A percentile compares a stretch with the other conserved stretches of the same genome.
These are phyloP conservation scores for Cephus pygmeus DNA, from an alignment of 2,888 invertebrate genomes.

Conservation along the genomic window DNA sequence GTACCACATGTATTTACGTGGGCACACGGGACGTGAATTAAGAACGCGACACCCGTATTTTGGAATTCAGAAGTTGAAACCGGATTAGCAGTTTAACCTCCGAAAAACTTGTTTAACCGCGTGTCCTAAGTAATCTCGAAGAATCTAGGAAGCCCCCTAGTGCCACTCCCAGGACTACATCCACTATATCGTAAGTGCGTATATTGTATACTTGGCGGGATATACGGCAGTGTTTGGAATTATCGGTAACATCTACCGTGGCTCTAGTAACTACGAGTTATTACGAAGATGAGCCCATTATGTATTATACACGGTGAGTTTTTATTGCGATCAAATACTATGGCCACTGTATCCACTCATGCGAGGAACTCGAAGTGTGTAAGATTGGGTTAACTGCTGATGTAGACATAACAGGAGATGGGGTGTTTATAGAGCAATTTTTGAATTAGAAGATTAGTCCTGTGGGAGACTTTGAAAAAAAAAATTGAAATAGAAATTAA, in stretches of 20 bases:
- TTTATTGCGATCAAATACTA: conserved; percentile 34
- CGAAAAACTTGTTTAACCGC: background rate
- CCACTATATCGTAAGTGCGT: background rate
- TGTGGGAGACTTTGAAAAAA: background rate
- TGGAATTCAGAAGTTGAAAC: background rate
- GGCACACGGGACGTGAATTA: background rate
- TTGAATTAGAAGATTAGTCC: conserved; percentile 13
- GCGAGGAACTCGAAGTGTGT: conserved; percentile 23
- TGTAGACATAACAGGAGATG: conserved; percentile 41
- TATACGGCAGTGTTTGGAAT: conserved; percentile 44
- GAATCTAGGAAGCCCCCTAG: background rate
- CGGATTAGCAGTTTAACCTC: background rate
- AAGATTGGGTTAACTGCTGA: conserved; percentile 38
- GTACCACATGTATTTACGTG: background rate
- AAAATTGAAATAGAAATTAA: background rate
- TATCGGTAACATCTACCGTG: conserved; percentile 54
- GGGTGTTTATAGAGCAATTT: conserved; percentile 47
- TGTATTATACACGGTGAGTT: conserved; percentile 56
- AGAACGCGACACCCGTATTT: background rate
- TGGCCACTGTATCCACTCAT: conserved; percentile 17
- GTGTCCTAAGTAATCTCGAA: background rate
- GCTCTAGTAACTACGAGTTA: conserved; percentile 54
- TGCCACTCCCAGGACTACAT: background rate
- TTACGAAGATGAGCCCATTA: conserved; percentile 58
- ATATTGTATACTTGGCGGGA: background rate